phyloP scores from a whole-genome alignment of 2,113 vertebrate species.

The Hippocampus mohnikei region DNA sequence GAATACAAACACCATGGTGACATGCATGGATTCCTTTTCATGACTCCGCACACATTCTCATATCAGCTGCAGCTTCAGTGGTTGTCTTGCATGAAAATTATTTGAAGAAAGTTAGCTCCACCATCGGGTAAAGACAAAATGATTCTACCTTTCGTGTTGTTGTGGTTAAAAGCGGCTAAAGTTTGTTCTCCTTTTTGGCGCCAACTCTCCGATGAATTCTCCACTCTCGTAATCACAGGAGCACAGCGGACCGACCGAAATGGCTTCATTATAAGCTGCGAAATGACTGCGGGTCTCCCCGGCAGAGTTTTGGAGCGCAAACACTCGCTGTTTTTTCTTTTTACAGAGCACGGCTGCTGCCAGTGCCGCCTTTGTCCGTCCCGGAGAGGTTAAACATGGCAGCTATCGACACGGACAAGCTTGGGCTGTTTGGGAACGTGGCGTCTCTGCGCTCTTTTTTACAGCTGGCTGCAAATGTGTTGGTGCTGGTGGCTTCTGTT shows the following conservation, averaged over 20 bases:
- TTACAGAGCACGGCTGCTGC: slow-evolving; percentile 19
- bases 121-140: too few species aligned
- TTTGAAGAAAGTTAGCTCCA: too few species aligned
- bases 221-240: slow-evolving; percentile 5
- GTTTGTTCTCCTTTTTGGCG: slow-evolving; percentile 10
- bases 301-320: slow-evolving; percentile 30
- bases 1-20: too few species aligned
- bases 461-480: background rate
- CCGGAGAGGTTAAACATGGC: slow-evolving; percentile 40
- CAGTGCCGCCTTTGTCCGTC: slow-evolving; percentile 38
- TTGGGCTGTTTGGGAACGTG: background rate
- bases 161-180: background rate
- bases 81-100: too few species aligned
- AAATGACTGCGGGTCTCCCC: slow-evolving; percentile 22
- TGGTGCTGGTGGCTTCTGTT: background rate
- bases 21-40: too few species aligned
- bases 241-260: slow-evolving; percentile 19
- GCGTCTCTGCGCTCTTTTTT: background rate
- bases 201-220: slow-evolving; percentile 13
- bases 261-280: slow-evolving; percentile 26
- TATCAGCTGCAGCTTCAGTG: too few species aligned
- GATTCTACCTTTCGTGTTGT: background rate
- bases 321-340: slow-evolving; percentile 7
- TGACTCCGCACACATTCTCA: too few species aligned
- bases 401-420: slow-evolving; percentile 13